Conservation (phyloP, 2,797 vertebrate genomes). For the Loriculus beryllinus region DNA sequence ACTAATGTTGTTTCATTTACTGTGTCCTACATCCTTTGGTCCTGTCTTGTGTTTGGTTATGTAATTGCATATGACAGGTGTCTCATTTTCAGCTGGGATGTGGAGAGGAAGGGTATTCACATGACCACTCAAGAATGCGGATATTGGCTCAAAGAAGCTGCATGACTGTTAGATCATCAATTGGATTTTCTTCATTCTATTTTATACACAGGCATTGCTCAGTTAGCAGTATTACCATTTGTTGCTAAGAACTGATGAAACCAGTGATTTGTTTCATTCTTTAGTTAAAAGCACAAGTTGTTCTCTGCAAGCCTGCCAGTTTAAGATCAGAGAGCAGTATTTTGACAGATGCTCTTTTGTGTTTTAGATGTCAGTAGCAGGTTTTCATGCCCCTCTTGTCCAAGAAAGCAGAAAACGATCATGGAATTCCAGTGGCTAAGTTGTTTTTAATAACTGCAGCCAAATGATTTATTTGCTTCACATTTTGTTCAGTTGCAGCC, state of each 20-base stretch:
- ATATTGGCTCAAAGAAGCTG: background rate
- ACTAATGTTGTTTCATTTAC: background rate
- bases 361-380: constrained; percentile 1
- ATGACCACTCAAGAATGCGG: background rate
- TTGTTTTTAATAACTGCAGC: constrained; percentile 2
- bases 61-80: background rate
- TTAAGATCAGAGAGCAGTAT: constrained; percentile 9
- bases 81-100: background rate
- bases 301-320: background rate
- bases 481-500: background rate
- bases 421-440: constrained; percentile 23
- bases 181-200: background rate
- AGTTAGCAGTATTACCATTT: background rate
- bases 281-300: background rate
- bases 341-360: constrained; percentile 11
- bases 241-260: background rate
- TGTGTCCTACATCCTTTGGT: background rate
- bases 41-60: background rate
- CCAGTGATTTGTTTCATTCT: background rate
- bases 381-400: background rate
- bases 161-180: background rate
- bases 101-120: background rate
- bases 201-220: background rate
- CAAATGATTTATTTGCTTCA: constrained; percentile 16
- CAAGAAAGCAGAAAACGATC: constrained; percentile 12